These are phyloP conservation scores for Channa argus DNA, from an alignment of 2,113 vertebrate genomes.

Conservation along the genomic window DNA sequence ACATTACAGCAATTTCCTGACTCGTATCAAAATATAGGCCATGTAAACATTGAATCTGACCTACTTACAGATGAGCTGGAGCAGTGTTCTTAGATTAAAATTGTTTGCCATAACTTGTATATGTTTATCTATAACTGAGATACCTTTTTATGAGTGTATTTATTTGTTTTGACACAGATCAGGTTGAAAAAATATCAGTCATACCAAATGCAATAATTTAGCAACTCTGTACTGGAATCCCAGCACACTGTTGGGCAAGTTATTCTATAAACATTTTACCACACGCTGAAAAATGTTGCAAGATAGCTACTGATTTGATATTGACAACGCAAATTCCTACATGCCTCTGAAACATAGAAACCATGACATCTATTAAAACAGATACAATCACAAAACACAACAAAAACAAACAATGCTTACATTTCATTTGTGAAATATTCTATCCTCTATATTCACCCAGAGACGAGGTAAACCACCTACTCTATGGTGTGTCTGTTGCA, in stretches of 20 bases:
- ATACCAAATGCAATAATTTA: background rate
- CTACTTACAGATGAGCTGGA: slow-evolving; percentile 8
- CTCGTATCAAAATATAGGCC: background rate
- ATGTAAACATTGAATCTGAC: background rate
- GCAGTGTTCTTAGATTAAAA: background rate
- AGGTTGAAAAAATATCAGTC: background rate
- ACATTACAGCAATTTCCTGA: background rate
- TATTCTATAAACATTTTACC: slow-evolving; percentile 39
- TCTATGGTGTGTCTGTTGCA: slow-evolving; percentile 14
- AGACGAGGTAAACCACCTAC: background rate
- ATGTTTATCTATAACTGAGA: background rate
- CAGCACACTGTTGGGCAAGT: slow-evolving; percentile 34
- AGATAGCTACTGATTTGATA: slow-evolving; percentile 20
- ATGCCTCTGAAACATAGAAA: background rate
- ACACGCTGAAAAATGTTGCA: slow-evolving; percentile 51
- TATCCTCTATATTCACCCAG: background rate
- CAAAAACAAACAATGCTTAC: background rate
- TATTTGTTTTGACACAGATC: background rate
- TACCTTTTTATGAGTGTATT: background rate
- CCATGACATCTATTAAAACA: background rate
- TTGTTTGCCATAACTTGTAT: background rate
- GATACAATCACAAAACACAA: background rate
- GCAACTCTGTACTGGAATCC: slow-evolving; percentile 36
- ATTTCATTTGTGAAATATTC: slow-evolving; percentile 5
- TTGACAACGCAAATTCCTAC: slow-evolving; percentile 12